Conservation (phyloP, 1,140 invertebrate species). For the Pristionchus pacificus region DNA sequence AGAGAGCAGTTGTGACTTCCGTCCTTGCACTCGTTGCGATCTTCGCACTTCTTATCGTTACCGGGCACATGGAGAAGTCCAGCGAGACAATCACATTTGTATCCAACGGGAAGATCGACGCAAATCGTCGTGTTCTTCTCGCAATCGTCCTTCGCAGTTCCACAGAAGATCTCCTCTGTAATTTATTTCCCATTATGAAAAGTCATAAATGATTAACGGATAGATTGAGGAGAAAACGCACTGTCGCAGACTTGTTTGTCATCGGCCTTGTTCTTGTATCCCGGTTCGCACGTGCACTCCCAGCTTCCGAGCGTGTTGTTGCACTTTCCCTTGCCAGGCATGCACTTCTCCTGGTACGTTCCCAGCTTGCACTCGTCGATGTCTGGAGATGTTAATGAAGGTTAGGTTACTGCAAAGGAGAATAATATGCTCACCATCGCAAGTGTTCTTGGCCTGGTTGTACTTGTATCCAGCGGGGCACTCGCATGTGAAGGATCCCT, state of each 20-base stretch:
- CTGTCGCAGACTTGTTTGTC: neutral
- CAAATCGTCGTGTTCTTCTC: neutral
- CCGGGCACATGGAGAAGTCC: neutral
- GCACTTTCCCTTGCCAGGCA: neutral
- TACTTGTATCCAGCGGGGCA: slow-evolving; percentile 11
- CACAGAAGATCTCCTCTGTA: neutral
- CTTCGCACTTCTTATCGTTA: neutral
- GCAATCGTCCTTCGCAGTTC: neutral
- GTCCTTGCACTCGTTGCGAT: neutral
- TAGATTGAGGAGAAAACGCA: no score
- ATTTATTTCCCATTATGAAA: neutral
- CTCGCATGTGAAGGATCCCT: slow-evolving; percentile 13
- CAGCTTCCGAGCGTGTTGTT: neutral
- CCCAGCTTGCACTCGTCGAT: neutral
- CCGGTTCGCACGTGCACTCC: neutral
- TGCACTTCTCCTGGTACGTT: neutral
- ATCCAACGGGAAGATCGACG: neutral
- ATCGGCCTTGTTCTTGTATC: neutral
- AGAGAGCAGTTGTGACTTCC: neutral
- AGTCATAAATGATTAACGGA: no score
- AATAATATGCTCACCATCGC: neutral
- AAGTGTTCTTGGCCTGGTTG: slow-evolving; percentile 7
- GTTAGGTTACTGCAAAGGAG: no score
- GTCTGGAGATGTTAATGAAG: no score
- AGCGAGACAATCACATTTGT: neutral